Percentiles rank a stretch among this genome's conserved stretches.
phyloP scores from a whole-genome alignment of 2,888 invertebrate genomes.

The Sphaerophoria rueppellii region DNA sequence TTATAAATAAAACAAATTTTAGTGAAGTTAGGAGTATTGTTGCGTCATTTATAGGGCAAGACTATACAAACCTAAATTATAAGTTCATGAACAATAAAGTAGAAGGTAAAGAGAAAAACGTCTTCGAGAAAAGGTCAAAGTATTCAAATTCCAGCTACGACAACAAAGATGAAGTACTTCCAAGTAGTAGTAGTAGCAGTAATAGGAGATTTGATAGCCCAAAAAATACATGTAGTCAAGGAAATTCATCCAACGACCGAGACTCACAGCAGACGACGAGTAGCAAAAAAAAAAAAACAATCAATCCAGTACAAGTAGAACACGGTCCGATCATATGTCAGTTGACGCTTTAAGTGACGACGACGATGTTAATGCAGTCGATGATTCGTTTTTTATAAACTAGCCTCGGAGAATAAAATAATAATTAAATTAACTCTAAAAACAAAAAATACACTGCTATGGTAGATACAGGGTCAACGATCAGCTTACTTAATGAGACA shows the following conservation, averaged over 20 bases:
- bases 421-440: background rate
- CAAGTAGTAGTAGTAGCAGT: too few species aligned
- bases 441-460: background rate
- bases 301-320: background rate
- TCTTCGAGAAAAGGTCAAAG: background rate
- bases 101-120: background rate
- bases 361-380: background rate
- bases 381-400: constrained; percentile 4
- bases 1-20: background rate
- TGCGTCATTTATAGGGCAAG: background rate
- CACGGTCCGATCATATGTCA: constrained; percentile 1
- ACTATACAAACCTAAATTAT: background rate
- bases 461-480: background rate
- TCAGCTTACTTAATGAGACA: background rate
- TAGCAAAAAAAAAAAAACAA: background rate
- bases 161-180: too few species aligned
- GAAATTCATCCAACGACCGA: background rate
- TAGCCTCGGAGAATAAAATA: constrained; percentile 5
- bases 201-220: too few species aligned
- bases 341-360: background rate
- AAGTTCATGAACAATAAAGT: background rate
- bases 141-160: background rate
- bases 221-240: too few species aligned
- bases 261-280: background rate
- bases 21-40: background rate